These are phyloP conservation scores for Steatornis caripensis DNA, from an alignment of 2,113 vertebrate genomes.

Conservation along the genomic window DNA sequence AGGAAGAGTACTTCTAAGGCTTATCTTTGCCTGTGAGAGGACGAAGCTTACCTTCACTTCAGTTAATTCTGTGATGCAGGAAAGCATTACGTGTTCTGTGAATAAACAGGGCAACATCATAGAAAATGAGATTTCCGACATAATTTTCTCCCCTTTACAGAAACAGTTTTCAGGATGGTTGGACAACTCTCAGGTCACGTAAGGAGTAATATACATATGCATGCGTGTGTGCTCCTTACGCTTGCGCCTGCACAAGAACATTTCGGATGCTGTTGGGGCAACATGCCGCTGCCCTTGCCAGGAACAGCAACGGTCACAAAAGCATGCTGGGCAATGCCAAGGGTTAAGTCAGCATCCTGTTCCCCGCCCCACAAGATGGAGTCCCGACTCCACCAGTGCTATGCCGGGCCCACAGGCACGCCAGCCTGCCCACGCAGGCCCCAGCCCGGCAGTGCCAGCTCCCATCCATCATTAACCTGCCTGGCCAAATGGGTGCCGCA, in stretches of 20 bases:
- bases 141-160: neutral
- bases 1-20: neutral
- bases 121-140: neutral
- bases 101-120: neutral
- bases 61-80: neutral
- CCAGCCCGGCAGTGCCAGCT: neutral
- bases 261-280: fast-evolving
- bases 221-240: fast-evolving
- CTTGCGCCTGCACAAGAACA: neutral
- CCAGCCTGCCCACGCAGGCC: neutral
- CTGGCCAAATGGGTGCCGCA: fast-evolving
- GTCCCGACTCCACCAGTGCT: neutral
- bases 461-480: neutral
- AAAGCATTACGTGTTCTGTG: fast-evolving
- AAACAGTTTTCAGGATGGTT: neutral
- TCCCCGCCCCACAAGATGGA: neutral
- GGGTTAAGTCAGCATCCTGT: neutral
- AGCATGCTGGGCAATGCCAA: neutral
- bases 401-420: neutral
- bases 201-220: fast-evolving
- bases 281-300: fast-evolving
- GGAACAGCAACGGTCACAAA: neutral
- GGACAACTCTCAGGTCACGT: neutral
- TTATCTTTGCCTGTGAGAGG: neutral
- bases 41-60: neutral